Percentiles rank a stretch among this genome's conserved stretches.
phyloP scores from a whole-genome alignment of 2,797 vertebrate species.

The Falco biarmicus region DNA sequence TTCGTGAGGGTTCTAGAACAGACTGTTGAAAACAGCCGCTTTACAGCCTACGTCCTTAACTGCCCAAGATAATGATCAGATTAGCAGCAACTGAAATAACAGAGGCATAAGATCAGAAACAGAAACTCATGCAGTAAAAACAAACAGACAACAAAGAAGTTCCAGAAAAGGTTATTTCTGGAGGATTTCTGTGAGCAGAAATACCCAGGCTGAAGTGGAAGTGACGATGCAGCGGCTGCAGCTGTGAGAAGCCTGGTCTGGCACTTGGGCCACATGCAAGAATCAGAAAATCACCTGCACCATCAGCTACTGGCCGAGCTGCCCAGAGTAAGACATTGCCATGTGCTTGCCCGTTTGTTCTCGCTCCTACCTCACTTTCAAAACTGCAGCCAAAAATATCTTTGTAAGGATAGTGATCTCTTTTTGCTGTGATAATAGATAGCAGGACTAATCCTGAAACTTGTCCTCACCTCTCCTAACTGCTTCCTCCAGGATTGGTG shows the following conservation, averaged over 20 bases:
- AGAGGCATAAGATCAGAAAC: neutral
- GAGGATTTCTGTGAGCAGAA: neutral
- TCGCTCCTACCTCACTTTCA: neutral
- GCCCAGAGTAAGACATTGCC: neutral
- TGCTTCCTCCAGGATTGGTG: neutral
- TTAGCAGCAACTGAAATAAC: neutral
- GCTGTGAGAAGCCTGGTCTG: neutral
- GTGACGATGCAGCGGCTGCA: neutral
- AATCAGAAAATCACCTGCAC: neutral
- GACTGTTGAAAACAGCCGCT: neutral
- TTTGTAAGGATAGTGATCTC: neutral
- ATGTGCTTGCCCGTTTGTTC: neutral
- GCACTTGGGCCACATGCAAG: neutral
- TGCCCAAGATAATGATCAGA: neutral
- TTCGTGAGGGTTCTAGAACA: neutral
- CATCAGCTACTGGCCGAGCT: neutral
- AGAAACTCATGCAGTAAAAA: neutral
- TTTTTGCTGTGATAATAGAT: neutral
- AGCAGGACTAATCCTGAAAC: neutral
- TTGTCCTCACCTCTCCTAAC: neutral
- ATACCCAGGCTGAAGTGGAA: neutral
- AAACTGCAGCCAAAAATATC: neutral
- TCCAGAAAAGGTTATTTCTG: neutral
- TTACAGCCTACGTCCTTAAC: neutral
- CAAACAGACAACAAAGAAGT: neutral